phyloP scores from a whole-genome alignment of 2,888 invertebrate genomes.

The Norana najaformis region DNA sequence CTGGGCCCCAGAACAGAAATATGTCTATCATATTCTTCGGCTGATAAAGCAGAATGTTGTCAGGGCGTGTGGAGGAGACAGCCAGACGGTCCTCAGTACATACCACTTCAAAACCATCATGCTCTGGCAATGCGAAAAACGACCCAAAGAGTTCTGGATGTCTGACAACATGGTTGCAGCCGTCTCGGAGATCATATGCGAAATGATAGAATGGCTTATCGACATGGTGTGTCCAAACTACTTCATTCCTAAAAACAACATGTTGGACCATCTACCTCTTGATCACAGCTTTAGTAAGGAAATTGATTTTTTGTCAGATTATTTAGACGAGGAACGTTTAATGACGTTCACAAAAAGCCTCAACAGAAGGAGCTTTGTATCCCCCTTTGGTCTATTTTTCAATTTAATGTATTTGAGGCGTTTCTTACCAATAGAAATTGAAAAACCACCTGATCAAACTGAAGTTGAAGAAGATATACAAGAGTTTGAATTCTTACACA shows the following conservation, averaged over 20 bases:
- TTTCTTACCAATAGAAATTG: not conserved
- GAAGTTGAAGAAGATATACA: not conserved
- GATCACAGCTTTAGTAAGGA: not conserved
- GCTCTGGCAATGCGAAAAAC: conserved; percentile 8
- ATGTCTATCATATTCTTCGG: not conserved
- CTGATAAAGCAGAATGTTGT: not conserved
- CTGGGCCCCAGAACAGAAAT: not conserved
- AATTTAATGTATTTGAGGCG: not conserved
- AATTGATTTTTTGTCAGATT: not conserved
- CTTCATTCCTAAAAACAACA: conserved; percentile 17
- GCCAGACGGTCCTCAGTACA: not conserved
- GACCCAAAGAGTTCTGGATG: not conserved
- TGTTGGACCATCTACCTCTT: not conserved
- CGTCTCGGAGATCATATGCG: not conserved
- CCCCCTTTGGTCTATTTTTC: too few species aligned
- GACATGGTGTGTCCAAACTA: not conserved
- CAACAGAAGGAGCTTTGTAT: not conserved
- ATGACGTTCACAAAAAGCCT: not conserved
- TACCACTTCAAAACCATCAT: conserved; percentile 16
- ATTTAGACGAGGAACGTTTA: not conserved
- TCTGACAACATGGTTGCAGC: not conserved
- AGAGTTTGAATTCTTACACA: not conserved
- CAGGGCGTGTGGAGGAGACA: not conserved
- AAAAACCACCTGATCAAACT: not conserved
- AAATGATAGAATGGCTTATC: not conserved